Evolutionary conservation across 1,140 invertebrate genomes (phyloP).

Genomic region (Drosophila grimshawi): DNA sequence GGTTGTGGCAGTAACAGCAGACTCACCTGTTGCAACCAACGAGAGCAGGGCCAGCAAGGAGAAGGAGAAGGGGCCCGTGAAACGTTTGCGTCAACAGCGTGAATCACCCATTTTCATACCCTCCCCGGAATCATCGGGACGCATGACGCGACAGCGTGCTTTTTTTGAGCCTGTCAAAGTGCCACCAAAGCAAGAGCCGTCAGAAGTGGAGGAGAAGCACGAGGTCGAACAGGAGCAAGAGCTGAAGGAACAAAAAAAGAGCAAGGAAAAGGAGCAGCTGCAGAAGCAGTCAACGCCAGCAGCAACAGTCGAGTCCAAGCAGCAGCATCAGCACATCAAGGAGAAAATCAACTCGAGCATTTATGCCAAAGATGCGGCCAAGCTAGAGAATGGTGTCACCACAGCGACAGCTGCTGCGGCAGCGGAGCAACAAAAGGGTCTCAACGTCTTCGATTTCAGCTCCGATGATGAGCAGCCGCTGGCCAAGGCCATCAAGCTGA

Average conservation of each 20-base stretch:
- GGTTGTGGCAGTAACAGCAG: constrained; percentile 4
- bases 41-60: constrained; percentile 21
- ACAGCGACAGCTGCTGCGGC: constrained; percentile 16
- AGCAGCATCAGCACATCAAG: constrained; percentile 49
- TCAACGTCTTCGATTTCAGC: constrained; percentile 84
- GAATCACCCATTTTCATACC: constrained; percentile 83
- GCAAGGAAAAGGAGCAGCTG: constrained; percentile 16
- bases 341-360: constrained; percentile 77
- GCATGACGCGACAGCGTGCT: constrained; percentile 79
- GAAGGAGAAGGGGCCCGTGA: constrained; percentile 64
- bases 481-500: constrained; percentile 82
- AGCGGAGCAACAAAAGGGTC: constrained; percentile 49
- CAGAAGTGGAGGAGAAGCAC: constrained; percentile 29
- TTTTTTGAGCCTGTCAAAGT: constrained; percentile 84
- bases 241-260: constrained; percentile 4
- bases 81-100: constrained; percentile 72
- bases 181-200: constrained; percentile 50
- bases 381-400: constrained; percentile 66
- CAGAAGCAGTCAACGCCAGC: constrained; percentile 12
- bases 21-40: constrained; percentile 17
- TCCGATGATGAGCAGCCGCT: constrained; percentile 85
- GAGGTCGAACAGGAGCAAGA: constrained; percentile 30
- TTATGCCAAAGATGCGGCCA: constrained; percentile 78
- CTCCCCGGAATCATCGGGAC: constrained; percentile 76
- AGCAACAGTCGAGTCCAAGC: not conserved